phyloP scores from a whole-genome alignment of 1,140 invertebrate genomes.

The Rhopalosiphum padi region DNA sequence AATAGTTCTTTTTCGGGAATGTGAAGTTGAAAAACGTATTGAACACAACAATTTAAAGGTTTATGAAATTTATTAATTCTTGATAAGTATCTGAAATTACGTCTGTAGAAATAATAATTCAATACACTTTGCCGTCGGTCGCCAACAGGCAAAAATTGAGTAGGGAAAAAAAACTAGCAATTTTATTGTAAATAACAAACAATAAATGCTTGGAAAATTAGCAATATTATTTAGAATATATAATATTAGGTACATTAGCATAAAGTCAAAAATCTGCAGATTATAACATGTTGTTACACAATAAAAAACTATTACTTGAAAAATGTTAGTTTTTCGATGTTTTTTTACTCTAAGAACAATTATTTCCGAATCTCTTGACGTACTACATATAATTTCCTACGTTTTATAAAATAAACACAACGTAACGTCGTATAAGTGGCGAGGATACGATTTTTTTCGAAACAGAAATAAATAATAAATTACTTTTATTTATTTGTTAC shows the following conservation, averaged over 20 bases:
- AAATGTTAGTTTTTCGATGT: background rate
- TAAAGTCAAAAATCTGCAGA: too few species aligned
- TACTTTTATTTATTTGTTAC: too few species aligned
- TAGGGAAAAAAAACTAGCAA: background rate
- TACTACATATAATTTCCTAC: background rate
- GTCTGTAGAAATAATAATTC: background rate
- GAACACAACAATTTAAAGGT: background rate
- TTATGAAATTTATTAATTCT: background rate
- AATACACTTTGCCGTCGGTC: background rate
- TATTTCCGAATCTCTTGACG: background rate
- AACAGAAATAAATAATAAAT: too few species aligned
- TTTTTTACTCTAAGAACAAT: background rate
- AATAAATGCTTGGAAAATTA: background rate
- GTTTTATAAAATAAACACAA: background rate
- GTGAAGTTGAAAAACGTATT: background rate
- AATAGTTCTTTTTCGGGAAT: background rate
- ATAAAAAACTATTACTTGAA: background rate
- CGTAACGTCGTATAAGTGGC: too few species aligned
- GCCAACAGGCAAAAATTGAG: background rate
- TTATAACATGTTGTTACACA: too few species aligned
- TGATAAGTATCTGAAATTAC: too few species aligned
- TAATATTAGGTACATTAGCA: too few species aligned
- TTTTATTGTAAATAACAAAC: background rate
- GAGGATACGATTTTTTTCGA: too few species aligned
- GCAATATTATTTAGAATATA: background rate